Evolutionary conservation across 2,113 vertebrate genomes (phyloP).

Genomic region (Dipodomys merriami): DNA sequence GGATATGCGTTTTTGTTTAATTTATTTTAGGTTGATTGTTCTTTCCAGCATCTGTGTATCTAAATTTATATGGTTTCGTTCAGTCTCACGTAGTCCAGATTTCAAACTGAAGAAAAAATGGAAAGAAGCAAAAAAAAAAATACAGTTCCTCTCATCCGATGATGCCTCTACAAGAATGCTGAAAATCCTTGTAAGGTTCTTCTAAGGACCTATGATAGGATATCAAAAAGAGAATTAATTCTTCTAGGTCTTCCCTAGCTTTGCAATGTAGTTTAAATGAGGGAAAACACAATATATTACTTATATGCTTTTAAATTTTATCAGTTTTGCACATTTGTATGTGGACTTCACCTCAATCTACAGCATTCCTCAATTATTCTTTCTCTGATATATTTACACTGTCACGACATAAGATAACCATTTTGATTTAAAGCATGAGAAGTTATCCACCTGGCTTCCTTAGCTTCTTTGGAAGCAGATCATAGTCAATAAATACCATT

Average conservation of each 20-base stretch:
- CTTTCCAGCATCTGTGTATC: not conserved
- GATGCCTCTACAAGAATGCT: not conserved
- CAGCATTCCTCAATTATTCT: not conserved
- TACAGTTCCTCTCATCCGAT: not conserved
- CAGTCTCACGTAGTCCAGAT: not conserved
- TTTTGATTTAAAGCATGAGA: conserved; percentile 34
- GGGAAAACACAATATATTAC: accelerated
- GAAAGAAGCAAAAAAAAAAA: not conserved
- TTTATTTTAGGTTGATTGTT: not conserved
- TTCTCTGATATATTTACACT: not conserved
- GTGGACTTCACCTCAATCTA: not conserved
- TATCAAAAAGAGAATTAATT: not conserved
- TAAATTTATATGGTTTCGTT: not conserved
- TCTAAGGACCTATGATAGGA: not conserved
- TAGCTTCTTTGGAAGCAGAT: conserved; percentile 2
- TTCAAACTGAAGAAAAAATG: not conserved
- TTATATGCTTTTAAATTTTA: not conserved
- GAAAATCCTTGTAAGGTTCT: not conserved
- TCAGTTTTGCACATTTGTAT: conserved; percentile 1
- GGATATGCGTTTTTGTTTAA: not conserved
- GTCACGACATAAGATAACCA: not conserved
- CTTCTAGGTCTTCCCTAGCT: no score
- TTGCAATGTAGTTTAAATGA: not conserved
- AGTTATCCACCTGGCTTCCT: not conserved
- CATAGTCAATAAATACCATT: conserved; percentile 15